phyloP scores from a whole-genome alignment of 2,888 invertebrate species.

The Leucophora obtusa region DNA sequence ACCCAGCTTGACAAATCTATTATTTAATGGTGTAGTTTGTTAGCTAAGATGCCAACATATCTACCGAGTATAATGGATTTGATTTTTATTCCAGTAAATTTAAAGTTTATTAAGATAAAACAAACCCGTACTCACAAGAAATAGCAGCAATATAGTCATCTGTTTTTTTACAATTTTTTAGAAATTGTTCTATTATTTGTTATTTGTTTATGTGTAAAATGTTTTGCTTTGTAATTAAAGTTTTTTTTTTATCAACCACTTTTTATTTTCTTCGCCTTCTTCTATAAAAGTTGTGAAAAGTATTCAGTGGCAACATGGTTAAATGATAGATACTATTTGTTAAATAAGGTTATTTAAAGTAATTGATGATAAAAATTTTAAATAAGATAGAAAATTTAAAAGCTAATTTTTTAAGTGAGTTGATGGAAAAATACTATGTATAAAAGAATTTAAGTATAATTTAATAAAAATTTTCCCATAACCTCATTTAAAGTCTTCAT shows the following conservation, averaged over 20 bases:
- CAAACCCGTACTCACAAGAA: not conserved
- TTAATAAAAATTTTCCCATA: too few species aligned
- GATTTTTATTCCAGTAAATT: not conserved
- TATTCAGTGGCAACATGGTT: not conserved
- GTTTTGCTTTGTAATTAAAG: not conserved
- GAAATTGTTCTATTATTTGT: not conserved
- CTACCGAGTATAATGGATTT: not conserved
- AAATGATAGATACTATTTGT: not conserved
- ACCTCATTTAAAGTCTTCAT: too few species aligned
- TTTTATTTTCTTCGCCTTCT: too few species aligned
- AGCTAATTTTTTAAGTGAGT: not conserved
- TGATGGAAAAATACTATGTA: too few species aligned
- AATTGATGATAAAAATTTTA: slow-evolving; percentile 24
- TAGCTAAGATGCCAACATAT: not conserved
- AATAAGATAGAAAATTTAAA: not conserved
- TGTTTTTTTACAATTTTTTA: not conserved
- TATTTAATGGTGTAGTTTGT: not conserved
- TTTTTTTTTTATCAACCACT: not conserved
- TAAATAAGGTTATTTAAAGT: slow-evolving; percentile 6
- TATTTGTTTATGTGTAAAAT: slow-evolving; percentile 3
- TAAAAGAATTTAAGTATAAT: too few species aligned
- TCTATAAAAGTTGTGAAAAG: not conserved
- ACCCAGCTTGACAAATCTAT: not conserved
- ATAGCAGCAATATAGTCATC: not conserved
- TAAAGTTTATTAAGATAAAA: not conserved